Evolutionary conservation across 2,888 invertebrate genomes (phyloP).

Genomic region (Helobdella robusta): DNA sequence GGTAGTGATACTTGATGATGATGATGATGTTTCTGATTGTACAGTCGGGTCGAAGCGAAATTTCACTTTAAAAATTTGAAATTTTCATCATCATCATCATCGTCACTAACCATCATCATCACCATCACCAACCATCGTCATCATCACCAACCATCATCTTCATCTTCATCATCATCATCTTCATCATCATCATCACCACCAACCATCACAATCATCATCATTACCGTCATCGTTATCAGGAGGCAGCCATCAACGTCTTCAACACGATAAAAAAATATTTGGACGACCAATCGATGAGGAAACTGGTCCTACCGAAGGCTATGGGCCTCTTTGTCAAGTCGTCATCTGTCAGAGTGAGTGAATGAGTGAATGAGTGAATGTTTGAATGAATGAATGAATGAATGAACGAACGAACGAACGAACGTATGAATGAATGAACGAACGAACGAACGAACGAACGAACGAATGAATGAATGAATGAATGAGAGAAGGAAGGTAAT

Average conservation of each 20-base stretch:
- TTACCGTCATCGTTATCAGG: conserved; percentile 61
- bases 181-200: too few species aligned
- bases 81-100: neutral
- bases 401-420: too few species aligned
- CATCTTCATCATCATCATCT: too few species aligned
- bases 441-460: too few species aligned
- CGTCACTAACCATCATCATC: too few species aligned
- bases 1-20: too few species aligned
- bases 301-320: conserved; percentile 72
- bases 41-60: neutral
- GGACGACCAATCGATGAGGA: conserved; percentile 69
- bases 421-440: too few species aligned
- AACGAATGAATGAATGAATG: too few species aligned
- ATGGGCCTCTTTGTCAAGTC: conserved; percentile 59
- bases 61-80: neutral
- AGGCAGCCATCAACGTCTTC: conserved; percentile 76
- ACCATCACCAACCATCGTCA: neutral
- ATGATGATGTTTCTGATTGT: too few species aligned
- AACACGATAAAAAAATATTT: conserved; percentile 73
- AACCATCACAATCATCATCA: too few species aligned
- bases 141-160: neutral
- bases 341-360: conserved; percentile 42
- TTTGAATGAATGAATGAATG: too few species aligned
- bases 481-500: too few species aligned
- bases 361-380: neutral